A percentile compares a stretch with the other conserved stretches of the same genome.
phyloP scores from a whole-genome alignment of 2,113 vertebrate species.

The Phalacrocorax brasilianus region DNA sequence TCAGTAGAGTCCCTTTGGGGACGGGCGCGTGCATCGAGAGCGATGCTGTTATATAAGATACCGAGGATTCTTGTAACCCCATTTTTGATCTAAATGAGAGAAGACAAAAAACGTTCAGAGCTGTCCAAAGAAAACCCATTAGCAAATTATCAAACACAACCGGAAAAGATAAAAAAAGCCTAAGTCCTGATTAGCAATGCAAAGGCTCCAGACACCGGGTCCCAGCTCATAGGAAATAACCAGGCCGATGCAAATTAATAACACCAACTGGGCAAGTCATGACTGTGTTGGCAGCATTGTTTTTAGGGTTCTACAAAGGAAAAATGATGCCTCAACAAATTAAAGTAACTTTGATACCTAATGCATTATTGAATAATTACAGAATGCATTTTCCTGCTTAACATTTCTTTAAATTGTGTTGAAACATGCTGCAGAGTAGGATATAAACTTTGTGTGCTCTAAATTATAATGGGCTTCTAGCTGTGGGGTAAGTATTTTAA shows the following conservation, averaged over 20 bases:
- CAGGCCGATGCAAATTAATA: background rate
- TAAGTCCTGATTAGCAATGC: background rate
- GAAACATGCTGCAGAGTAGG: background rate
- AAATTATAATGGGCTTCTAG: conserved; percentile 11
- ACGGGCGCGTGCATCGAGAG: background rate
- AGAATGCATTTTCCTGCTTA: background rate
- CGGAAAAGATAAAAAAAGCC: background rate
- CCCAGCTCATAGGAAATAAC: background rate
- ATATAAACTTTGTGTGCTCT: conserved; percentile 19
- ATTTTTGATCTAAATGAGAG: background rate
- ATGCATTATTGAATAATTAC: conserved; percentile 26
- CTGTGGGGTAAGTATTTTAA: background rate
- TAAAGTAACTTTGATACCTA: background rate
- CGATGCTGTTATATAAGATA: background rate
- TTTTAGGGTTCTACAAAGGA: background rate
- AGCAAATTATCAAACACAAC: background rate
- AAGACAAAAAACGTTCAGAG: background rate
- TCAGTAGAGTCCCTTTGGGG: background rate
- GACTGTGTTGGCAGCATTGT: background rate
- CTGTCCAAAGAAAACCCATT: accelerated
- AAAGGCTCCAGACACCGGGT: background rate
- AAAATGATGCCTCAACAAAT: conserved; percentile 9
- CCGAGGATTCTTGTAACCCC: background rate
- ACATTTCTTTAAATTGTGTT: conserved; percentile 4
- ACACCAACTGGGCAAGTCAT: background rate